Evolutionary conservation across 2,888 invertebrate genomes (phyloP).

Genomic region (Macaria liturata): DNA sequence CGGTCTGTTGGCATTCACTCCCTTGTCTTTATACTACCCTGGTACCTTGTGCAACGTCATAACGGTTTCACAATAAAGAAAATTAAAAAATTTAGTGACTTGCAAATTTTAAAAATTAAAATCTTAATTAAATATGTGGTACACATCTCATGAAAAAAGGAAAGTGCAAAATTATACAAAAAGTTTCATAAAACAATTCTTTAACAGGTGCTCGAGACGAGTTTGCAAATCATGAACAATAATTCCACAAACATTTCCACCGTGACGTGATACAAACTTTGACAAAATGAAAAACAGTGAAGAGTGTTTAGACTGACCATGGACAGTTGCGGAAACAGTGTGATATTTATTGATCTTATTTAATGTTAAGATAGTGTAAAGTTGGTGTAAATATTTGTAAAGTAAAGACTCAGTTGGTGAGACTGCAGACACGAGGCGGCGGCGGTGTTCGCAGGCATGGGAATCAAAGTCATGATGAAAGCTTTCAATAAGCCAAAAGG

Average conservation of each 20-base stretch:
- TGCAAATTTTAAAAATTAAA: too few species aligned
- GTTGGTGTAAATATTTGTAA: constrained; percentile 48
- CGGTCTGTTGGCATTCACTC: constrained; percentile 39
- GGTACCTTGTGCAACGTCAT: constrained; percentile 25
- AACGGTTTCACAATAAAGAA: not conserved
- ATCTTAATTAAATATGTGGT: constrained; percentile 3
- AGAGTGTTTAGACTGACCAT: constrained; percentile 74
- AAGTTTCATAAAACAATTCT: constrained; percentile 28
- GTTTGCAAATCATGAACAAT: constrained; percentile 53
- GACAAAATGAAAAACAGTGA: constrained; percentile 81
- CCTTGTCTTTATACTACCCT: constrained; percentile 38
- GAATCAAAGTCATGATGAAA: constrained; percentile 94
- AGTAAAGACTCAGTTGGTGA: constrained; percentile 42
- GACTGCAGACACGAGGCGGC: constrained; percentile 63
- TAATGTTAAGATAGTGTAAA: constrained; percentile 53
- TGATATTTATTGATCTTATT: constrained; percentile 77
- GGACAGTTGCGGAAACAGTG: constrained; percentile 57
- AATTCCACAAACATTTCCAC: constrained; percentile 55
- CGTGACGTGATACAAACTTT: constrained; percentile 65
- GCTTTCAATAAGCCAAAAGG: constrained; percentile 94
- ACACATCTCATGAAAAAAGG: constrained; percentile 28
- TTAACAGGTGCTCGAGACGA: constrained; percentile 54
- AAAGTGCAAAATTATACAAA: constrained; percentile 40
- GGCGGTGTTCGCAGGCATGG: constrained; percentile 87
- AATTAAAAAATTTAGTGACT: too few species aligned